These are phyloP conservation scores for Catocala fraxini DNA, from an alignment of 2,888 invertebrate genomes.

Conservation along the genomic window DNA sequence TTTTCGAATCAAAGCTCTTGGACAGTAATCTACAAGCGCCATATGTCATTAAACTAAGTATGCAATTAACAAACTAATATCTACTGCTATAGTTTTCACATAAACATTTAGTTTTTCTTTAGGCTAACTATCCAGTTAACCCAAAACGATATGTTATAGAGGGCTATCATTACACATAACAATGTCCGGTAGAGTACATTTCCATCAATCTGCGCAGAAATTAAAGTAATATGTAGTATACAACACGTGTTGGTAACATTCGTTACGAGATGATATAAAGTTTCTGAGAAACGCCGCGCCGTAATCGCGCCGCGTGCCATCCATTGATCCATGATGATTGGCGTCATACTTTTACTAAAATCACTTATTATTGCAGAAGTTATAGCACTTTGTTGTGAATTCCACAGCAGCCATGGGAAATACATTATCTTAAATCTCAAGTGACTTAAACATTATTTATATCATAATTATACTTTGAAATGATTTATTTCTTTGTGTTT, in stretches of 20 bases:
- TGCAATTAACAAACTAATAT: too few relatives aligned
- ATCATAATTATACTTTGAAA: constrained; percentile 40
- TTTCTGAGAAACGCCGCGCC: constrained; percentile 43
- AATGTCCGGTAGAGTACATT: constrained; percentile 28
- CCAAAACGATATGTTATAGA: too few relatives aligned
- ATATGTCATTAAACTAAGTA: too few relatives aligned
- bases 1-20: too few relatives aligned
- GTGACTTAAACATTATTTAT: constrained; percentile 48
- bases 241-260: constrained; percentile 41
- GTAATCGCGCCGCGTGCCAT: constrained; percentile 38
- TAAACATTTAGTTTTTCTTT: too few relatives aligned
- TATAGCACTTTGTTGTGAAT: constrained; percentile 15
- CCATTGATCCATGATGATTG: constrained; percentile 48
- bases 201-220: constrained; percentile 36
- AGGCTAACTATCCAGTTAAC: too few relatives aligned
- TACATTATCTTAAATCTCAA: constrained; percentile 35
- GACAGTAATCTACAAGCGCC: too few relatives aligned
- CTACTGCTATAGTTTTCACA: too few relatives aligned
- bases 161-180: constrained; percentile 16
- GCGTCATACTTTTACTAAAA: constrained; percentile 47
- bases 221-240: constrained; percentile 42
- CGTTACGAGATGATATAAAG: constrained; percentile 41
- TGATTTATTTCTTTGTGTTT: constrained; percentile 44
- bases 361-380: constrained; percentile 37
- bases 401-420: constrained; percentile 29